Conservation (phyloP, 2,888 invertebrate species). For the Polydesmus complanatus region DNA sequence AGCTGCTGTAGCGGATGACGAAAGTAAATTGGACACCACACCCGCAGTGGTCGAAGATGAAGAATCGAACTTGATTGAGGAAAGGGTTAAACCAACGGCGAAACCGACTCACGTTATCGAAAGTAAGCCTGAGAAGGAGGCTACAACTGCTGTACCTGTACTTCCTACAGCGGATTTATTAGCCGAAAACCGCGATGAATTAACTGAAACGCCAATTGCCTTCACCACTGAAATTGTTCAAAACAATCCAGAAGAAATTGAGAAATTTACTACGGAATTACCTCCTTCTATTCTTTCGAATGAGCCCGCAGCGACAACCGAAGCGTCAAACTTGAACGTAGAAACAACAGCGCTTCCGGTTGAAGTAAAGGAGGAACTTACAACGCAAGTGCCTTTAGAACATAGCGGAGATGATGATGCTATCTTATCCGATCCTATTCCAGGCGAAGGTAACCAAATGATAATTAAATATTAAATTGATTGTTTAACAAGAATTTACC, state of each 20-base stretch:
- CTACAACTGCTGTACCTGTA: neutral
- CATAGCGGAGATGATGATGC: neutral
- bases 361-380: conserved; percentile 12
- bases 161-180: neutral
- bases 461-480: too few species aligned
- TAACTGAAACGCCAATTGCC: neutral
- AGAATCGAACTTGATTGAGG: neutral
- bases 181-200: neutral
- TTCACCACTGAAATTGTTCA: neutral
- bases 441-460: conserved; percentile 14
- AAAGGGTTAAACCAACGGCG: neutral
- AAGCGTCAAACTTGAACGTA: conserved; percentile 16
- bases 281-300: neutral
- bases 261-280: neutral
- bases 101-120: neutral
- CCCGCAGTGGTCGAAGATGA: neutral
- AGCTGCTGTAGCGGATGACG: too few species aligned
- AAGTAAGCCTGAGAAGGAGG: neutral
- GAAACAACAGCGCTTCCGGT: conserved; percentile 10
- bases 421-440: conserved; percentile 7
- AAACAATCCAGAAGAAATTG: conserved; percentile 17
- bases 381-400: neutral
- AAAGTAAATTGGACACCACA: neutral
- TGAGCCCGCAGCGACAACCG: conserved; percentile 11
- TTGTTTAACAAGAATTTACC: too few species aligned